These are phyloP conservation scores for Thunnus albacares DNA, from an alignment of 2,797 vertebrate genomes.

Conservation along the genomic window DNA sequence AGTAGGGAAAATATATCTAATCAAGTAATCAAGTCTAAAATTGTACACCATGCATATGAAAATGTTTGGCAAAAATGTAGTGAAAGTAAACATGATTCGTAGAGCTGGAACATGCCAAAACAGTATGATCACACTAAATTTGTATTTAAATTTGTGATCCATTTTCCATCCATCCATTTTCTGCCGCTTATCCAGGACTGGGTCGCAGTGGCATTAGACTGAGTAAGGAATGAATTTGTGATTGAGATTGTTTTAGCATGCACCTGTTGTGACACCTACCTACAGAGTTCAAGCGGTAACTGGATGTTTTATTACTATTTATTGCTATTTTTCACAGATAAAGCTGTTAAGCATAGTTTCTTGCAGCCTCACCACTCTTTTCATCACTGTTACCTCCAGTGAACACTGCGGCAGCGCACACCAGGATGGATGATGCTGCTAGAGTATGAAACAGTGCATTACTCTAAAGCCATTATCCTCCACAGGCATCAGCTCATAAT, in stretches of 20 bases:
- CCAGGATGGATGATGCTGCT: constrained; percentile 35
- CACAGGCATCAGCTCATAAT: constrained; percentile 66
- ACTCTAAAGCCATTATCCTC: constrained; percentile 72
- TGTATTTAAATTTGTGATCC: neutral
- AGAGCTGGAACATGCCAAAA: neutral
- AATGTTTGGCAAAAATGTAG: neutral
- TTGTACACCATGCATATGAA: neutral
- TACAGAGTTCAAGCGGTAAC: neutral
- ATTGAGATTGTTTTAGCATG: constrained; percentile 2
- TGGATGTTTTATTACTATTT: neutral
- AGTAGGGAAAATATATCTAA: neutral
- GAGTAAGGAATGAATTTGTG: neutral
- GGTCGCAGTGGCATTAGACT: too few relatives aligned
- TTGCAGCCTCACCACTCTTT: neutral
- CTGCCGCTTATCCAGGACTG: too few relatives aligned
- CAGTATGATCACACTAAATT: neutral
- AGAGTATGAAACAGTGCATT: constrained; percentile 60
- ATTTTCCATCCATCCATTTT: too few relatives aligned
- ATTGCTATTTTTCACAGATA: neutral
- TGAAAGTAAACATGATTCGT: neutral
- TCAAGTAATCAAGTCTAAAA: neutral
- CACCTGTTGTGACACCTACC: neutral
- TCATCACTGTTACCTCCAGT: neutral
- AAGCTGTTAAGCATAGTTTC: neutral
- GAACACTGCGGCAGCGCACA: constrained; percentile 30